Base-by-base conservation (phyloP, 2,113 vertebrate genomes). In the Cyanoliseus patagonus region DNA sequence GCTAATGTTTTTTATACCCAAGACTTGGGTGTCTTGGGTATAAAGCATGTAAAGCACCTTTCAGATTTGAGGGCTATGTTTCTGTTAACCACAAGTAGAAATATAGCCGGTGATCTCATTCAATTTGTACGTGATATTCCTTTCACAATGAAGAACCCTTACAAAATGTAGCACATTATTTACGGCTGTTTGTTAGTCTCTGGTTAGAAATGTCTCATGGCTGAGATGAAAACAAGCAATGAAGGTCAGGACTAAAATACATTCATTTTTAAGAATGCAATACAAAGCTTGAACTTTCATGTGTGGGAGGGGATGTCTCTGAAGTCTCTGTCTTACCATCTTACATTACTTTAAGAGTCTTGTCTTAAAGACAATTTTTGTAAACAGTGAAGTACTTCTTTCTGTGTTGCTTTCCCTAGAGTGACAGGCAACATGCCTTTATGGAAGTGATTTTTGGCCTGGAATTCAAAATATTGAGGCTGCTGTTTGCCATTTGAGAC, bases 171-270 rank as follows among this genome's bases (percentile, higher is more conserved):
- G 18, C 87, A 83, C 30, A 69, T 89, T 87, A 89, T 94, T 92
- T 95, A 92, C 13, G 2, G 44, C 67, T 80, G 37, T 51, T 41
- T 79, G 37, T 51, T 44, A 67, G 53, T 91, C 15, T 80, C 78
- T 80, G 30, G 82, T 92, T 90, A 53, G 63, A 87, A 96, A 85
- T 74, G 53, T 53, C 86, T 82, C 69, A 82, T 39, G 31, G 24
- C 49, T 88, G 75, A 44, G 53, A 85, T 85, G 53, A 92, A 70
- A 93, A 51, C 25, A 95, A 79, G 46, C 2, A 4, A 39, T 63
- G 84, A 90, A 92, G 93, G 90, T 96, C 89, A 92, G 31, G 62
- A 76, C 6, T 66, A 90, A 96, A 96, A 90, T 59, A 62, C 49
- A 55, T 80, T 88, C 11, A 66, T 90, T 94, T 86, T 76, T 69